Conservation (phyloP, 2,888 invertebrate genomes). For the Leptarthrus brevirostris region DNA sequence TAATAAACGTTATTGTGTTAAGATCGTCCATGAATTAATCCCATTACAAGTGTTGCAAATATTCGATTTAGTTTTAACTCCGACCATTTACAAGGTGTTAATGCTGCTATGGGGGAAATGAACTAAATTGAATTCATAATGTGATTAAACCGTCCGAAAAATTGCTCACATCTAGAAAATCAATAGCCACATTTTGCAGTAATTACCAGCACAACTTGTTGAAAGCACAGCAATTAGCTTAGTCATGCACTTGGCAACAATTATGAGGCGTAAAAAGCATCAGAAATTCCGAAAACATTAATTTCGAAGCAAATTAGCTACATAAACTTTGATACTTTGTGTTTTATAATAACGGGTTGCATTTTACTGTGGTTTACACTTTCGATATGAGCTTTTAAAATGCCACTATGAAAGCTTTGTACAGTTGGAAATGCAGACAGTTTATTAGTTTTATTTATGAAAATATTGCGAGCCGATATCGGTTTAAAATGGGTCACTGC, state of each 20-base stretch:
- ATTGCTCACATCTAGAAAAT: neutral
- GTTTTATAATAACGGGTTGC: no score
- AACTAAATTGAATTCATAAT: conserved; percentile 1
- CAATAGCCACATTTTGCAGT: neutral
- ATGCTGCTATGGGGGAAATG: neutral
- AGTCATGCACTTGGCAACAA: neutral
- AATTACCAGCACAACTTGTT: neutral
- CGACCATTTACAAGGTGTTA: conserved; percentile 1
- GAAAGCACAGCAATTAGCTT: neutral
- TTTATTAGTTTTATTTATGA: no score
- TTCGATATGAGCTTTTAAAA: no score
- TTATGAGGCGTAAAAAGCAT: no score
- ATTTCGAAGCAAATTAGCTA: no score
- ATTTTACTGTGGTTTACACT: no score
- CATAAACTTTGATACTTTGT: no score
- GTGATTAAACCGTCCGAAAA: neutral
- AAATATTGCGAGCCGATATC: no score
- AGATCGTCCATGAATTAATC: conserved; percentile 13
- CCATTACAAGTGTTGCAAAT: conserved; percentile 22
- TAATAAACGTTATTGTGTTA: conserved; percentile 5
- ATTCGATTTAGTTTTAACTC: neutral
- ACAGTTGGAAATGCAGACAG: no score
- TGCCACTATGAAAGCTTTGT: no score
- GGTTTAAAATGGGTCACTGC: no score
- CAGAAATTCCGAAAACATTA: no score